Evolutionary conservation across 2,113 vertebrate genomes (phyloP).

Genomic region (Smithornis capensis): DNA sequence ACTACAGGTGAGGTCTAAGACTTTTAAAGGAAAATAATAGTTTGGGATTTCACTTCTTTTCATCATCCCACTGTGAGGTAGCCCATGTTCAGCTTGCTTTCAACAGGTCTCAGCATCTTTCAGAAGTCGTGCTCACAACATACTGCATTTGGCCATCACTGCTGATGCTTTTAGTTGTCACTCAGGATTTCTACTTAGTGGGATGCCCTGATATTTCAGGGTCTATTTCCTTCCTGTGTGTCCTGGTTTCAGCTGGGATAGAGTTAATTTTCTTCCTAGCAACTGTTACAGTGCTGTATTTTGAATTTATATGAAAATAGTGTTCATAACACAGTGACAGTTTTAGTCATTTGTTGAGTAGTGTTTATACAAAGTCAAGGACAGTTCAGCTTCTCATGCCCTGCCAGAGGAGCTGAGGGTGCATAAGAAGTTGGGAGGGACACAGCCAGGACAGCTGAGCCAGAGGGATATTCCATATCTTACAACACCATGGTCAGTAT

Average conservation of each 20-base stretch:
- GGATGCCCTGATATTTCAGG: background rate
- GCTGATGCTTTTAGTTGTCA: background rate
- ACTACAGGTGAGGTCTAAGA: background rate
- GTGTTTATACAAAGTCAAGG: background rate
- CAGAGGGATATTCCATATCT: background rate
- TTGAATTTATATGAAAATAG: background rate
- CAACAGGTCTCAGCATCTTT: background rate
- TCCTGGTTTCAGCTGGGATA: background rate
- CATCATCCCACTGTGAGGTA: background rate
- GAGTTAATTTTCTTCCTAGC: background rate
- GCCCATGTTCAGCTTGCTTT: background rate
- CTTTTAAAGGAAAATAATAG: background rate
- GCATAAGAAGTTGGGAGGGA: background rate
- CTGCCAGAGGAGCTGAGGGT: background rate
- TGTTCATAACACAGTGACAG: background rate
- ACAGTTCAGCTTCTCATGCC: background rate
- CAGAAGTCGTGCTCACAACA: background rate
- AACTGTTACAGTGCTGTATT: background rate
- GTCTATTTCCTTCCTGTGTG: background rate
- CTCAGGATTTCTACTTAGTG: background rate
- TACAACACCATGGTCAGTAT: background rate
- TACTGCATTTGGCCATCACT: background rate
- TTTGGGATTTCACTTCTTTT: background rate
- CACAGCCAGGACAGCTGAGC: background rate
- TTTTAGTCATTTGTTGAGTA: background rate